These are phyloP conservation scores for Dipodomys spectabilis DNA, from an alignment of 2,113 vertebrate genomes.

Conservation along the genomic window DNA sequence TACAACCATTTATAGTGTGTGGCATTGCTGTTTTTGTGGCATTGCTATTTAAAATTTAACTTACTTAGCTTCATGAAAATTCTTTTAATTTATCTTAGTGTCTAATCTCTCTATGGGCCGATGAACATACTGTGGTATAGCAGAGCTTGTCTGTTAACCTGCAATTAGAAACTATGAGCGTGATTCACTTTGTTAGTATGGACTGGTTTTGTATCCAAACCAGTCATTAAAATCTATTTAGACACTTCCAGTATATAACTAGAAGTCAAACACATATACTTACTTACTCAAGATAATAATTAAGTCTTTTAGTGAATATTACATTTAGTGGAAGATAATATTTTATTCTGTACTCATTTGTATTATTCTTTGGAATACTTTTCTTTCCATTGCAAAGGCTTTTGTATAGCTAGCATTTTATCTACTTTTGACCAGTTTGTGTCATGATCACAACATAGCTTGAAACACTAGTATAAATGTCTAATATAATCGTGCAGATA, in stretches of 20 bases:
- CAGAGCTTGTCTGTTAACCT: not conserved
- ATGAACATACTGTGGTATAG: not conserved
- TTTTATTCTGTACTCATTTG: conserved; percentile 21
- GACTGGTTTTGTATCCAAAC: not conserved
- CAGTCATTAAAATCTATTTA: conserved; percentile 1
- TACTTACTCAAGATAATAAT: not conserved
- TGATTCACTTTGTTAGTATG: not conserved
- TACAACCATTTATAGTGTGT: not conserved
- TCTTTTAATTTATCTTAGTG: not conserved
- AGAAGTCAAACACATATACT: conserved; percentile 18
- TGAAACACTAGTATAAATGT: conserved; percentile 19
- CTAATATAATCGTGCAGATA: not conserved
- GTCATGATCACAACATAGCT: not conserved
- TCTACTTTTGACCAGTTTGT: conserved; percentile 8
- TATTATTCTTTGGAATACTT: conserved; percentile 32
- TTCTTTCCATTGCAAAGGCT: not conserved
- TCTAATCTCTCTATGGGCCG: not conserved
- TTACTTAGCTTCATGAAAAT: conserved; percentile 25
- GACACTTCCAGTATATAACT: conserved; percentile 7
- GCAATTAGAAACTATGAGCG: not conserved
- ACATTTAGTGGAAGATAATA: not conserved
- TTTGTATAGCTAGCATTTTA: conserved; percentile 29
- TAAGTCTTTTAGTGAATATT: conserved; percentile 5
- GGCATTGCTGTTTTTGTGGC: not conserved
- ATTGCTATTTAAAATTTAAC: conserved; percentile 11